These are phyloP conservation scores for Bothrops jararaca DNA, from an alignment of 2,113 vertebrate genomes.

Conservation along the genomic window DNA sequence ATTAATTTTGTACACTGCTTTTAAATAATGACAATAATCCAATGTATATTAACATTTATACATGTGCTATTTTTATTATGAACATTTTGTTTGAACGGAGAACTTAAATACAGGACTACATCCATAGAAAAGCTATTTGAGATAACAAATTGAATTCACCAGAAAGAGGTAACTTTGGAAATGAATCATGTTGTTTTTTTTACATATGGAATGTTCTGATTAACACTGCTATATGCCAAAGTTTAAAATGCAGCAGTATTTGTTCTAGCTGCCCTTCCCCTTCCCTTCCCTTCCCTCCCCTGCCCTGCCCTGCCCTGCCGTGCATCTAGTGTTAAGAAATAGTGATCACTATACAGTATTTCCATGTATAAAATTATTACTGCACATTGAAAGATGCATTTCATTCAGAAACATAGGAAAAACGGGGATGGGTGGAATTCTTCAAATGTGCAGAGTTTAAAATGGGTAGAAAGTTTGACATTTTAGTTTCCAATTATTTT, in stretches of 20 bases:
- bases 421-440: neutral
- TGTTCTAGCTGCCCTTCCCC: neutral
- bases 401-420: neutral
- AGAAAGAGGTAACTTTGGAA: neutral
- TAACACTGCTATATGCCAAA: neutral
- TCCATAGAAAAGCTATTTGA: neutral
- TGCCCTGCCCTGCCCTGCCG: neutral
- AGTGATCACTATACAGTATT: neutral
- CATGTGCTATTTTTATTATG: neutral
- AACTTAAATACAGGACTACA: neutral
- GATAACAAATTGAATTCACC: neutral
- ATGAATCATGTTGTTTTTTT: neutral
- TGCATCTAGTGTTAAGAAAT: neutral
- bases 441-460: neutral
- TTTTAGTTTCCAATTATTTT: neutral
- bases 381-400: neutral
- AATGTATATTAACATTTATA: neutral
- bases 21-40: conserved; percentile 35
- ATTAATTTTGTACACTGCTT: conserved; percentile 47
- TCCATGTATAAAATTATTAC: neutral
- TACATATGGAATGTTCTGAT: neutral
- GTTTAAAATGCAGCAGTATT: neutral
- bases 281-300: neutral
- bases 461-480: neutral
- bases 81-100: neutral